Evolutionary conservation across 2,113 vertebrate genomes (phyloP).

Genomic region (Caracal caracal): DNA sequence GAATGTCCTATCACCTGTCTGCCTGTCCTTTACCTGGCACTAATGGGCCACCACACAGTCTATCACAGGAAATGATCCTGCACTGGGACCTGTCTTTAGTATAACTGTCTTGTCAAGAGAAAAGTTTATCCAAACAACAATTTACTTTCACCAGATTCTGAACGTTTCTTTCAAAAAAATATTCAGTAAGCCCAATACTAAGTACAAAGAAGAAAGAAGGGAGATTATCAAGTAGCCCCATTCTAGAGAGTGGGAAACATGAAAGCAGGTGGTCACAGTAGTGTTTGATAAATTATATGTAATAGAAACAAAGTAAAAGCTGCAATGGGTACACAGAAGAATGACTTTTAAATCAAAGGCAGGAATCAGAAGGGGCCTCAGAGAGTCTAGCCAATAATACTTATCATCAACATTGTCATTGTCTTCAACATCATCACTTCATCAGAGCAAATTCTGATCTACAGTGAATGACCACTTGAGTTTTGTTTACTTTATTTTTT

Average conservation of each 20-base stretch:
- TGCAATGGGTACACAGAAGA: neutral
- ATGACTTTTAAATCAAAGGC: neutral
- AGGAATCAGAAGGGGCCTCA: neutral
- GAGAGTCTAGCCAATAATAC: neutral
- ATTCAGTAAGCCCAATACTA: neutral
- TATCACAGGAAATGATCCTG: neutral
- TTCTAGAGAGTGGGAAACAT: no score
- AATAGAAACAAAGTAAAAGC: neutral
- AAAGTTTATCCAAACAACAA: neutral
- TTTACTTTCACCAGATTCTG: neutral
- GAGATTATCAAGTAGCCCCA: neutral
- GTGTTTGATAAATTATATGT: rapidly evolving
- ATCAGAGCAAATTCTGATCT: neutral
- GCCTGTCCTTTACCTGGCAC: neutral
- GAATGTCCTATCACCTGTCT: neutral
- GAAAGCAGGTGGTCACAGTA: neutral
- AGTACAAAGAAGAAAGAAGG: neutral
- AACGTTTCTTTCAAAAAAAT: neutral
- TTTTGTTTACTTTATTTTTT: neutral
- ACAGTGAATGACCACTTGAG: neutral
- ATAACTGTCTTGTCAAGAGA: neutral
- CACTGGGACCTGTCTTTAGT: neutral
- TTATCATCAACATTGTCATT: rapidly evolving
- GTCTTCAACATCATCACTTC: neutral
- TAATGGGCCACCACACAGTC: neutral